Evolutionary conservation across 2,797 vertebrate species (phyloP).

Genomic region (Anisognathus igniventris): DNA sequence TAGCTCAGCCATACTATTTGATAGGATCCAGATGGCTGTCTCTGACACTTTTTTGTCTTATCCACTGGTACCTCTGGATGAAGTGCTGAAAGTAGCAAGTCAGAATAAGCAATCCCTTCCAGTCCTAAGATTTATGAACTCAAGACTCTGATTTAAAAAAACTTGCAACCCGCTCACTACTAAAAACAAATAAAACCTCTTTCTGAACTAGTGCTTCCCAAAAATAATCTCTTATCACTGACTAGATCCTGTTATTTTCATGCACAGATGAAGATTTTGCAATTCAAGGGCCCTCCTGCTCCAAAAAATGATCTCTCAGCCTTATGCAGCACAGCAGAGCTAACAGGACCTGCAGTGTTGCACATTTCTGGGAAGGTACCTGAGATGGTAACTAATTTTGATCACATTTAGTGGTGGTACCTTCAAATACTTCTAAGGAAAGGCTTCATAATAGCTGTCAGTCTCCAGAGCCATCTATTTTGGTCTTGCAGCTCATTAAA

Average conservation of each 20-base stretch:
- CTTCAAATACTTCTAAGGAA: not conserved
- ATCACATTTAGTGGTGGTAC: not conserved
- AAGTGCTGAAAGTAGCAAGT: not conserved
- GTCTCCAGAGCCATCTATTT: slow-evolving; percentile 9
- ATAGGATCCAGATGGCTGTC: not conserved
- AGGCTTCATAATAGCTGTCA: not conserved
- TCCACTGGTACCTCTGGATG: not conserved
- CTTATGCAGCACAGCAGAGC: not conserved
- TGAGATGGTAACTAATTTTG: not conserved
- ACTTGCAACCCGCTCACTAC: not conserved
- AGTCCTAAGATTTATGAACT: not conserved
- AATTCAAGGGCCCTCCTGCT: not conserved
- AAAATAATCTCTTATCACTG: not conserved
- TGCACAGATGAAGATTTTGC: not conserved
- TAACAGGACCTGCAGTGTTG: not conserved
- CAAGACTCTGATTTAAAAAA: not conserved
- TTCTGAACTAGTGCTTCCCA: not conserved
- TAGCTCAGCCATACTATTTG: not conserved
- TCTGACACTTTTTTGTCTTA: not conserved
- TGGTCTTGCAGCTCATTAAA: slow-evolving; percentile 11
- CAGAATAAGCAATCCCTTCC: not conserved
- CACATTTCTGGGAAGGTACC: not conserved
- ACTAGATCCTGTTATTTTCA: not conserved
- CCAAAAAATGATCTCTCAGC: not conserved
- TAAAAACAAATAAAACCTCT: not conserved